A percentile compares a stretch with the other conserved stretches of the same genome.
These are phyloP conservation scores for Catocala fraxini DNA, from an alignment of 2,888 invertebrate genomes.

Conservation along the genomic window DNA sequence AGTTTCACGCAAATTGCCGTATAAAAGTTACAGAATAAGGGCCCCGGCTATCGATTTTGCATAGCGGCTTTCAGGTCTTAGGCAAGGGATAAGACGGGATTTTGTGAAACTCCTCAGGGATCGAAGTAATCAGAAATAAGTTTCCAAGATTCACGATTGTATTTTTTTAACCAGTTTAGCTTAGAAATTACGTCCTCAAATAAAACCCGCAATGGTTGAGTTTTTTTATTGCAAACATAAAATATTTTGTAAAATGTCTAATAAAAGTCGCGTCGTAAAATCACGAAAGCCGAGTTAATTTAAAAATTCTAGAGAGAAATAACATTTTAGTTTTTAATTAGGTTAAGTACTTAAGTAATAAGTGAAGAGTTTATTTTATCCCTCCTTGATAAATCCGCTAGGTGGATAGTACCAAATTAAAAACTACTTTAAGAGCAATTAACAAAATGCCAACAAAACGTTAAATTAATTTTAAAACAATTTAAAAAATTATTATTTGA, in stretches of 20 bases:
- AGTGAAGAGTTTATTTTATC: conserved; percentile 36
- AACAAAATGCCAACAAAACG: conserved; percentile 24
- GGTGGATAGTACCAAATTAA: conserved; percentile 29
- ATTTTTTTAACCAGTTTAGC: conserved; percentile 20
- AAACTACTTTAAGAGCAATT: conserved; percentile 29
- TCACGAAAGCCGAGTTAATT: conserved; percentile 23
- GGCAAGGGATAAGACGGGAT: conserved; percentile 47
- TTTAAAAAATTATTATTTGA: not conserved
- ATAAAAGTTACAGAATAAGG: conserved; percentile 51
- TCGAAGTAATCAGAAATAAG: conserved; percentile 53
- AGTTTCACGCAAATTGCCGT: conserved; percentile 29
- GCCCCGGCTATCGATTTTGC: conserved; percentile 44
- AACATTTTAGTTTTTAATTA: conserved; percentile 45
- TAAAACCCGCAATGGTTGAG: conserved; percentile 18
- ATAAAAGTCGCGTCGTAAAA: conserved; percentile 33
- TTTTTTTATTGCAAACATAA: conserved; percentile 32
- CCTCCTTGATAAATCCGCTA: conserved; percentile 28
- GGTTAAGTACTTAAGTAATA: conserved; percentile 40
- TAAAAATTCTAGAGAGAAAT: conserved; percentile 25
- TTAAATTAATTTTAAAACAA: not conserved
- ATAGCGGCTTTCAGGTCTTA: conserved; percentile 48
- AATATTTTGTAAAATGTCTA: conserved; percentile 37
- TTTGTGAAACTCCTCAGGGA: conserved; percentile 46
- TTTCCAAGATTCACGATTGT: conserved; percentile 27
- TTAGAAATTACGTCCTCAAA: conserved; percentile 10